Percentiles rank a stretch among this genome's conserved stretches.
Conservation (phyloP, 1,140 invertebrate genomes). For the Potamilus streckersoni region DNA sequence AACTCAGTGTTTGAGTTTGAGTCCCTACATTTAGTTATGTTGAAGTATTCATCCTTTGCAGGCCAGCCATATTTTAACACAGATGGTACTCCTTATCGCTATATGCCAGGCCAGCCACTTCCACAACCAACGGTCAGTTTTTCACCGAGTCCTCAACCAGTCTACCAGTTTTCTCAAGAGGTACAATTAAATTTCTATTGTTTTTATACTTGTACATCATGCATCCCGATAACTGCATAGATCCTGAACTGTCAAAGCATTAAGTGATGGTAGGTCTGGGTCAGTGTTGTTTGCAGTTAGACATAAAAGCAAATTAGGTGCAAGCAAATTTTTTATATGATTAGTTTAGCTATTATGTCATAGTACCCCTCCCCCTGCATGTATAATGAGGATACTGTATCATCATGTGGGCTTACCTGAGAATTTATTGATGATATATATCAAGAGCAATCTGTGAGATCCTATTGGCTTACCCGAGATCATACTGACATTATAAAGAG, state of each 20-base stretch:
- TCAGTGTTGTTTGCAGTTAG: not conserved
- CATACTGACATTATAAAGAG: too few relatives aligned
- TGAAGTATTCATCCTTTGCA: conserved; percentile 7
- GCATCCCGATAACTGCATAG: not conserved
- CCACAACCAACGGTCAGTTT: conserved; percentile 9
- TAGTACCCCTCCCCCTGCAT: too few relatives aligned
- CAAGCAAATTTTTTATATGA: not conserved
- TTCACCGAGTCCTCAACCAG: conserved; percentile 1
- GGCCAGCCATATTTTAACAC: conserved; percentile 76
- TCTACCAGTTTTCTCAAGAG: not conserved
- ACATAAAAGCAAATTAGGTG: not conserved
- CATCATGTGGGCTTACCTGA: too few relatives aligned
- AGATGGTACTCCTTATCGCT: conserved; percentile 80
- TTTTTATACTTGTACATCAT: not conserved
- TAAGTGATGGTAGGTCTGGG: conserved; percentile 10
- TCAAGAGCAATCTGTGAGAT: too few relatives aligned
- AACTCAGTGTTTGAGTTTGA: too few relatives aligned
- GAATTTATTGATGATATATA: too few relatives aligned
- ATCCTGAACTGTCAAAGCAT: not conserved
- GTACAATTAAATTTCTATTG: not conserved
- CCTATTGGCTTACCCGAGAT: too few relatives aligned
- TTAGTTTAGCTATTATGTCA: too few relatives aligned
- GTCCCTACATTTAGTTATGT: not conserved
- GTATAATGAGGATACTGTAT: too few relatives aligned
- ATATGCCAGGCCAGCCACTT: conserved; percentile 71